Percentiles rank a stretch among this genome's conserved stretches.
phyloP scores from a whole-genome alignment of 1,140 invertebrate genomes.

The Drosophila malerkotliana region DNA sequence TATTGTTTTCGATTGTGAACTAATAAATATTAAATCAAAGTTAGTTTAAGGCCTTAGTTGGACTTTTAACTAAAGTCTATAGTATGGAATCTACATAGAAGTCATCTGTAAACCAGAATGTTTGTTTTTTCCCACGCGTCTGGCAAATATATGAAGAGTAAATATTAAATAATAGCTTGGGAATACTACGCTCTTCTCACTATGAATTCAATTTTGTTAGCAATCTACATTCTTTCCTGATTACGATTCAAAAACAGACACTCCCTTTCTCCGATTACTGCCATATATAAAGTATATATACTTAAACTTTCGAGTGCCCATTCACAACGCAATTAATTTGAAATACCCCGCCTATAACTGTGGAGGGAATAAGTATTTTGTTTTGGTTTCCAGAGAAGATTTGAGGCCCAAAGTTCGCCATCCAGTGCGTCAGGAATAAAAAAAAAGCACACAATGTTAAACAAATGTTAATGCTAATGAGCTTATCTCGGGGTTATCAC shows the following conservation, averaged over 20 bases:
- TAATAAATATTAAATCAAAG: too few species aligned
- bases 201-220: constrained; percentile 15
- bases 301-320: constrained; percentile 22
- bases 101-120: not conserved
- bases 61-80: constrained; percentile 3
- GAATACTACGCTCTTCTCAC: not conserved
- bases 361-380: constrained; percentile 39
- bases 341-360: constrained; percentile 3
- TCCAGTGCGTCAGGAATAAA: constrained; percentile 27
- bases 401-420: constrained; percentile 48
- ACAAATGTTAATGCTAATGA: constrained; percentile 65
- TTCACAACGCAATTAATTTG: constrained; percentile 49
- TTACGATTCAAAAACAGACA: constrained; percentile 22
- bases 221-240: constrained; percentile 19
- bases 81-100: not conserved
- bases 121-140: constrained; percentile 8
- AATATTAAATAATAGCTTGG: constrained; percentile 26
- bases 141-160: constrained; percentile 13
- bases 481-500: constrained; percentile 66
- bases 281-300: not conserved
- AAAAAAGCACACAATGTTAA: constrained; percentile 35
- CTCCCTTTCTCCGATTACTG: constrained; percentile 27
- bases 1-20: not conserved
- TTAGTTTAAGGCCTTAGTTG: too few species aligned
- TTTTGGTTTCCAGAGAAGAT: constrained; percentile 34